Evolutionary conservation across 2,888 invertebrate species (phyloP).

Genomic region (Drosophila anomalata): DNA sequence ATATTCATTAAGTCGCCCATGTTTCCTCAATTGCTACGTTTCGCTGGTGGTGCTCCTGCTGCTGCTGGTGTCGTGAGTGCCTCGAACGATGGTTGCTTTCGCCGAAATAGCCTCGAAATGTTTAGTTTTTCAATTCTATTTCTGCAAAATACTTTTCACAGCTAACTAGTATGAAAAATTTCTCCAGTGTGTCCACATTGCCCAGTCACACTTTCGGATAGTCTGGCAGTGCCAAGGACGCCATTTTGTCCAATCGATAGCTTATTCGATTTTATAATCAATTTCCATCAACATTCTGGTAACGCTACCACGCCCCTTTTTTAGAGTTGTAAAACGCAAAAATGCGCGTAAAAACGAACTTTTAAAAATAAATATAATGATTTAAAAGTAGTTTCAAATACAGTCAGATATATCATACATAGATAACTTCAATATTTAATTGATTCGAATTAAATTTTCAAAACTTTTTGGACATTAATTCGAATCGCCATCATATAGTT

Average conservation of each 20-base stretch:
- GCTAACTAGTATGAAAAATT: constrained; percentile 77
- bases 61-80: constrained; percentile 47
- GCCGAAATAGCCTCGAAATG: constrained; percentile 55
- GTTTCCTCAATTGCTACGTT: constrained; percentile 54
- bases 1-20: constrained; percentile 83
- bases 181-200: constrained; percentile 68
- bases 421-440: too few relatives aligned
- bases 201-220: background rate
- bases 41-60: constrained; percentile 49
- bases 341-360: background rate
- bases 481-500: too few relatives aligned
- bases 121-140: constrained; percentile 62
- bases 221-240: constrained; percentile 11
- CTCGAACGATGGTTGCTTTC: constrained; percentile 60
- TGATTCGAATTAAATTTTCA: too few relatives aligned
- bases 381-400: background rate
- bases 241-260: constrained; percentile 30
- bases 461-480: too few relatives aligned
- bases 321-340: background rate
- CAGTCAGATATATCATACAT: too few relatives aligned
- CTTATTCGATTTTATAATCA: background rate
- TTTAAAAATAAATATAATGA: background rate
- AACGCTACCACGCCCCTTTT: background rate
- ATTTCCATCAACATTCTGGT: background rate
- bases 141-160: constrained; percentile 72